These are phyloP conservation scores for Dasypolia templi DNA, from an alignment of 2,888 invertebrate genomes.

Conservation along the genomic window DNA sequence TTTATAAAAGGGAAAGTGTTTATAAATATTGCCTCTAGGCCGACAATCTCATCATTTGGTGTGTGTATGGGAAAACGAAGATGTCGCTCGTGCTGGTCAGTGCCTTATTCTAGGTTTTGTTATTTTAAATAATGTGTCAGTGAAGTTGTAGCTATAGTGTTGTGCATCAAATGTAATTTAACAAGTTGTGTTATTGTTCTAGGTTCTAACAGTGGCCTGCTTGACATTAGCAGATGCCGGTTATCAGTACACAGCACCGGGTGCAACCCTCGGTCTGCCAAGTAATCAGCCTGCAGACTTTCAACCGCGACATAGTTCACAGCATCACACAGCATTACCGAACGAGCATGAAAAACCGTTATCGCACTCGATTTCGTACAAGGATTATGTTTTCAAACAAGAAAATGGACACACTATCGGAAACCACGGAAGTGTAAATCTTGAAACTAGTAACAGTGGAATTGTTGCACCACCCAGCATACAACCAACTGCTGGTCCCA, in stretches of 20 bases:
- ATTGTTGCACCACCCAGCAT: neutral
- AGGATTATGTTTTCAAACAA: constrained; percentile 68
- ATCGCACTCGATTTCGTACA: constrained; percentile 68
- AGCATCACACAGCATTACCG: neutral
- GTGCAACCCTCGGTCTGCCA: neutral
- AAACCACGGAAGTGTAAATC: constrained; percentile 12
- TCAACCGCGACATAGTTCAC: constrained; percentile 1
- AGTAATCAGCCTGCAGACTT: constrained; percentile 10
- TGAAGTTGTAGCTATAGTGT: constrained; percentile 32
- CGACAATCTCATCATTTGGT: constrained; percentile 70
- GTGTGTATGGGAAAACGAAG: constrained; percentile 64
- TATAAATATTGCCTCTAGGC: constrained; percentile 77
- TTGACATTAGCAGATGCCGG: constrained; percentile 51
- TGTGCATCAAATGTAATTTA: constrained; percentile 33
- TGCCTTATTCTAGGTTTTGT: constrained; percentile 39
- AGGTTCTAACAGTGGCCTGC: constrained; percentile 48
- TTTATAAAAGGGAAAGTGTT: constrained; percentile 78
- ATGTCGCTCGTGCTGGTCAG: constrained; percentile 76
- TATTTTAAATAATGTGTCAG: constrained; percentile 6
- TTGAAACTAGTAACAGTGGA: constrained; percentile 1
- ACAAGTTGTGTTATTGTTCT: constrained; percentile 49
- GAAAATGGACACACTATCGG: constrained; percentile 50
- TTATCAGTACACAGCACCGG: constrained; percentile 54
- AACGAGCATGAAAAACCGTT: constrained; percentile 62
- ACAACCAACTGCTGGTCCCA: neutral